Evolutionary conservation across 1,140 invertebrate genomes (phyloP).

Genomic region (Lasaia peninsularis): DNA sequence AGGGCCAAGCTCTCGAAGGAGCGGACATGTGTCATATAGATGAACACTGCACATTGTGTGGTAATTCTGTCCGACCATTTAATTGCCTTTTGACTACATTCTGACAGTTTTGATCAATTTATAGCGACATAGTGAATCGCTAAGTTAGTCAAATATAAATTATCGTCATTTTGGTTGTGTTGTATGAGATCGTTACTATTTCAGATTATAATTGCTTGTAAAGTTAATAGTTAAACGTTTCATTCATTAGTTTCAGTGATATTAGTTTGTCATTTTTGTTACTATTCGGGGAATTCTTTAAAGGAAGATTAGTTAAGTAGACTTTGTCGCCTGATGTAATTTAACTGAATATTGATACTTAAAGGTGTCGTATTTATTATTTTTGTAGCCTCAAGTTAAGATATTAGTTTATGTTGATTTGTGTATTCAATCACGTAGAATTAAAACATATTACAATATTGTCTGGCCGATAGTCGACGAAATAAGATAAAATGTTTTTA

Average conservation of each 20-base stretch:
- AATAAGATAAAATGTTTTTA: too few relatives aligned
- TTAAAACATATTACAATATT: too few relatives aligned
- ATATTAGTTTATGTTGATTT: too few relatives aligned
- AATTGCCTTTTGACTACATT: constrained; percentile 67
- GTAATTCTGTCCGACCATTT: constrained; percentile 65
- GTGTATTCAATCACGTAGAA: too few relatives aligned
- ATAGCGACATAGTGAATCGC: constrained; percentile 62
- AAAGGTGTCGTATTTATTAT: too few relatives aligned
- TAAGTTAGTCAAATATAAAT: constrained; percentile 54
- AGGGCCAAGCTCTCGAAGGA: constrained; percentile 38
- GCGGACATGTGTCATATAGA: constrained; percentile 65
- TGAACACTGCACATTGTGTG: constrained; percentile 72
- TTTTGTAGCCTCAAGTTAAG: too few relatives aligned
- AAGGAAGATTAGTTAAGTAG: too few relatives aligned
- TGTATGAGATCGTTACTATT: background rate
- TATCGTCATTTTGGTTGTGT: constrained; percentile 53
- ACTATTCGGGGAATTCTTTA: too few relatives aligned
- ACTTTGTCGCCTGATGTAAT: too few relatives aligned
- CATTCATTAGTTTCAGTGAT: background rate
- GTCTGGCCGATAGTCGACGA: too few relatives aligned
- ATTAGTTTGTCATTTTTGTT: too few relatives aligned
- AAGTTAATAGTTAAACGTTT: background rate
- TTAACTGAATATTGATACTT: too few relatives aligned
- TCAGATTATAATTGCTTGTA: background rate
- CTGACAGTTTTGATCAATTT: constrained; percentile 68